Evolutionary conservation across 35 echinoderm and acorn worm species (phyloP), one percentile per base, ranked within the genome.

Genomic region (Anneissia japonica): DNA sequence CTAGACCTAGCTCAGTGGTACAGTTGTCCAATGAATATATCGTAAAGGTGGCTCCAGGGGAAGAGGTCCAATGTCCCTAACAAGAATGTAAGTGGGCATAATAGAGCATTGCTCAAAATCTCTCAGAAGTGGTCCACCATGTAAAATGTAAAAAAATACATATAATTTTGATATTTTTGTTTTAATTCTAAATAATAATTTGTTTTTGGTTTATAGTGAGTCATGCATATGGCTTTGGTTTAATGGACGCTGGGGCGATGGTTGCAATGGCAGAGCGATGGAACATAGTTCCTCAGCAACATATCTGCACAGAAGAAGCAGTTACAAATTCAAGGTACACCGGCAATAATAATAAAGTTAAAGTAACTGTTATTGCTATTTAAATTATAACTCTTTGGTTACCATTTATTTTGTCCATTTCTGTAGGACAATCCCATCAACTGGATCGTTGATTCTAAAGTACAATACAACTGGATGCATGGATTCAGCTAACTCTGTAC

Each of bases 391-490:
- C 9, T 21, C 6, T 46, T 46, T 21, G 7, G 11, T 83, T 85
- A 14, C 32, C 33, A 38, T 79, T 23, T 81, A 14, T 72, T 9
- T 73, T 56, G 82, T 74, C 28, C 28, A 17, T 34, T 30, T 39
- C 38, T 19, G 31, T 34, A 91, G 89, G 28, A 5, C 38, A 46
- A 93, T 93, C 32, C 45, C 46, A 33, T 34, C 74, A 31, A 77
- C 32, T 9, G 82, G 34, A 29, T 79, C 30, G 12, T 74, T 97
- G 36, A 35, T 38, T 16, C 79, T 97, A 23, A 38, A 38, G 0
- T 83, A 81, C 17, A 82, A 88, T 11, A 93, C 94, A 19, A 82
- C 85, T 19, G 94, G 91, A 30, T 97, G 94, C 34, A 55, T 39
- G 13, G 56, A 31, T 13, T 32, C 72, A 19, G 72, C 45, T 3